Base-by-base conservation (phyloP, 1,140 invertebrate species). In the Drosophila trapezifrons region DNA sequence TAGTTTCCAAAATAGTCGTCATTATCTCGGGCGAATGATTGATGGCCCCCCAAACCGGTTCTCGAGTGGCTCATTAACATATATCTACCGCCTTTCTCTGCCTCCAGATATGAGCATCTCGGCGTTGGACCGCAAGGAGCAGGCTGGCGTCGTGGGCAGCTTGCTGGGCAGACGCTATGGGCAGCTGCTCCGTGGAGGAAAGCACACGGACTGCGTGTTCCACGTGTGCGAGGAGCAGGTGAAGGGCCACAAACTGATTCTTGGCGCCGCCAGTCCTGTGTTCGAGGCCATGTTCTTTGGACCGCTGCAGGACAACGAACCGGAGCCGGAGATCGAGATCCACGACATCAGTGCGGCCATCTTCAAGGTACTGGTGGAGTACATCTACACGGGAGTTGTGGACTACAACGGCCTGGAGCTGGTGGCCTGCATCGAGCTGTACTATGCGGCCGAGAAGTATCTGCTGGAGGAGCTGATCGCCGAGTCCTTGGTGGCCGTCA, bases 231-330 rank as follows among this genome's bases (percentile, higher is more conserved):
- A 81, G 4, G 45, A 79, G 37, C 77, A 80, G 51, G n/a, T 92
- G 2, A 90, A 90, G 42, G 80, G 83, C 9, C 95, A 96, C 80
- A 96, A 95, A 90, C 87, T 96, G 37, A 94, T 96, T 59, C 79
- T 96, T 27, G 93, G 94, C 9, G 94, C 94, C 12, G 94, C 94
- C 75, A 96, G 95, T 92, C 95, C 96, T 5, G 95, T 96, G n/a
- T 96, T 96, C 84, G 95, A 96, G 90, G 95, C 95, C 12, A 95
- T 96, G 95, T 94, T 96, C 72, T 95, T 93, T 91, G 95, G 95
- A 0, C 93, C 94, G n/a, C 66, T 96, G 69, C 94, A 95, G 35
- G 92, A 92, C 20, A 94, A 94, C 20, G 92, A 76, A 4, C 69
- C 80, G 4, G 70, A 74, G 17, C 74, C 80, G 2, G 74, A 90